Evolutionary conservation across 2,797 vertebrate genomes (phyloP).

Genomic region (Synanceia verrucosa): DNA sequence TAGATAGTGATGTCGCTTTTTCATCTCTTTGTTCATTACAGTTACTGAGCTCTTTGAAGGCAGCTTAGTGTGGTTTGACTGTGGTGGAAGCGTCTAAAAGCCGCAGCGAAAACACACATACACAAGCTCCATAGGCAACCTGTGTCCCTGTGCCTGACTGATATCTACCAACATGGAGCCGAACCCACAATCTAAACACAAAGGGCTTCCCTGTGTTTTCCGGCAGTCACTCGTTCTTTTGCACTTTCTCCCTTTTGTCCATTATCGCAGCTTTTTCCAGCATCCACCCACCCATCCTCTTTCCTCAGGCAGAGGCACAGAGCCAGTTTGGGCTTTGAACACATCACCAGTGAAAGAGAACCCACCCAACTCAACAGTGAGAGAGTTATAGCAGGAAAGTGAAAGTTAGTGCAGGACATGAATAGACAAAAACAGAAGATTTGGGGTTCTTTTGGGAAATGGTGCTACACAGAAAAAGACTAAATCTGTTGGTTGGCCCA

Average conservation of each 20-base stretch:
- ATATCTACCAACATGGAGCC: conserved; percentile 50
- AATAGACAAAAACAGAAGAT: conserved; percentile 60
- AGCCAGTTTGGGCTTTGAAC: conserved; percentile 55
- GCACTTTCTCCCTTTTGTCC: conserved; percentile 54
- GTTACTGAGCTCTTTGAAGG: conserved; percentile 52
- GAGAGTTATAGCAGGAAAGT: conserved; percentile 76
- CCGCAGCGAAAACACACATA: conserved; percentile 45
- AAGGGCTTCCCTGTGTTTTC: conserved; percentile 55
- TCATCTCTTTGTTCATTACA: conserved; percentile 49
- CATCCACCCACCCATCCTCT: conserved; percentile 74
- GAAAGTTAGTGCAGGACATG: conserved; percentile 44
- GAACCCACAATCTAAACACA: conserved; percentile 70
- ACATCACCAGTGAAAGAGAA: conserved; percentile 34
- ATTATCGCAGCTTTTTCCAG: conserved; percentile 69
- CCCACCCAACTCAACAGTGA: conserved; percentile 54
- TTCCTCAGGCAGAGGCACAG: conserved; percentile 49
- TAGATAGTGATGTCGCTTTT: conserved; percentile 38
- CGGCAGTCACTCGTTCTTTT: conserved; percentile 43
- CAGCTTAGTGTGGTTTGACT: conserved; percentile 15
- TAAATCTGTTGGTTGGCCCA: background rate
- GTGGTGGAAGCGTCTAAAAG: conserved; percentile 44
- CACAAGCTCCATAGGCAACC: conserved; percentile 26
- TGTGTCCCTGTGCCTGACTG: conserved; percentile 28
- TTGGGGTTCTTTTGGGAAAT: conserved; percentile 56
- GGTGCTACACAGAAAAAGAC: conserved; percentile 48